Evolutionary conservation across 2,113 vertebrate species (phyloP).

Genomic region (Brachionichthys hirsutus): DNA sequence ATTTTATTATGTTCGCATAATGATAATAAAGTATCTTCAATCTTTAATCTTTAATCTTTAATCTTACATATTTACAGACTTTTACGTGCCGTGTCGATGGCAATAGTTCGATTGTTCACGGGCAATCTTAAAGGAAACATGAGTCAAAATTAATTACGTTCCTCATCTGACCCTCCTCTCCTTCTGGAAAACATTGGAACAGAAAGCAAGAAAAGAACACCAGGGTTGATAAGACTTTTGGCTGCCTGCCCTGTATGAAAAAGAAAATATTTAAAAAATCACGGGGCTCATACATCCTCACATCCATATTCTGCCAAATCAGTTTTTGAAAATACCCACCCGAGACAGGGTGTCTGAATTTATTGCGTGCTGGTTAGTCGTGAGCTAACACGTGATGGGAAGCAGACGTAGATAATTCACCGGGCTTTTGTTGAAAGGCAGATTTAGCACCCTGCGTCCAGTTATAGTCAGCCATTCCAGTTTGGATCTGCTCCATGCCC

Average conservation of each 20-base stretch:
- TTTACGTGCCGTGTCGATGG: conserved; percentile 47
- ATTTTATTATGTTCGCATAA: too few species aligned
- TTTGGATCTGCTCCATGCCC: conserved; percentile 49
- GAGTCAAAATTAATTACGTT: conserved; percentile 47
- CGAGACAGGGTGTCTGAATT: conserved; percentile 10
- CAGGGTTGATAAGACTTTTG: conserved; percentile 53
- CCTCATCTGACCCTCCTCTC: conserved; percentile 29
- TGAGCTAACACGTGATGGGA: background rate
- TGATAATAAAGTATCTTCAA: too few species aligned
- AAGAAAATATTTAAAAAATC: background rate
- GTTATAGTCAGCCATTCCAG: conserved; percentile 45
- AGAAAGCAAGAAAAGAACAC: conserved; percentile 48
- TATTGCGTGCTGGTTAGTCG: conserved; percentile 5
- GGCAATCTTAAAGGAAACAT: conserved; percentile 28
- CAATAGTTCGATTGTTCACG: conserved; percentile 20
- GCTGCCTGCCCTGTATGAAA: conserved; percentile 29
- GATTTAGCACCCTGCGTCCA: conserved; percentile 52
- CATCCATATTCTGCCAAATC: conserved; percentile 33
- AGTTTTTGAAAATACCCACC: conserved; percentile 32
- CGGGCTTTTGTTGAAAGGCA: conserved; percentile 46
- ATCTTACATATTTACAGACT: conserved; percentile 37
- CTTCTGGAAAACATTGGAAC: conserved; percentile 17
- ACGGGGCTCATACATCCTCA: conserved; percentile 16
- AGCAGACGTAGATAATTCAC: conserved; percentile 40
- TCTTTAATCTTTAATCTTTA: too few species aligned